Evolutionary conservation across 2,888 invertebrate species (phyloP).

Genomic region (Orgyia antiqua): DNA sequence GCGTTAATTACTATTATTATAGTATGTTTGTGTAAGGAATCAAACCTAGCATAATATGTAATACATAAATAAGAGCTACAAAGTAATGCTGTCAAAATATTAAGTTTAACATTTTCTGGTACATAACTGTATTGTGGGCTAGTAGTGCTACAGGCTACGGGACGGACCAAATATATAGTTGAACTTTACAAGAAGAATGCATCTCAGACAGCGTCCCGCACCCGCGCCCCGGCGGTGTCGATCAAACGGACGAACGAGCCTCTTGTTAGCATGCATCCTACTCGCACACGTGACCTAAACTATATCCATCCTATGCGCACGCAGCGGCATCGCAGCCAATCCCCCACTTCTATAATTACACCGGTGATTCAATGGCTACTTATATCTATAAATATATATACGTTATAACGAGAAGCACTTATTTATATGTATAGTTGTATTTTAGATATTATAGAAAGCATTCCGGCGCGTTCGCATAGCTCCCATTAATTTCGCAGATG

Average conservation of each 20-base stretch:
- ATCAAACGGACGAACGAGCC: conserved; percentile 77
- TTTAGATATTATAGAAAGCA: conserved; percentile 59
- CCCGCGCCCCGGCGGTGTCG: conserved; percentile 73
- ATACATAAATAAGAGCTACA: no score
- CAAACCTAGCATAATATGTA: no score
- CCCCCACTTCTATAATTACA: conserved; percentile 79
- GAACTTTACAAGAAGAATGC: conserved; percentile 76
- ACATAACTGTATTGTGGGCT: conserved; percentile 53
- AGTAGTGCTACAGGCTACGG: conserved; percentile 35
- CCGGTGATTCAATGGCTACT: conserved; percentile 78
- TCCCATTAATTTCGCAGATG: conserved; percentile 54
- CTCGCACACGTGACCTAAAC: conserved; percentile 40
- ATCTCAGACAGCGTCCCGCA: conserved; percentile 70
- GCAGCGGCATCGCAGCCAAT: conserved; percentile 73
- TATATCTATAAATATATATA: conserved; percentile 68
- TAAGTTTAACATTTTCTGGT: neutral
- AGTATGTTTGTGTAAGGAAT: no score
- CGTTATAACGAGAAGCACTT: conserved; percentile 68
- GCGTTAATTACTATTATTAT: no score
- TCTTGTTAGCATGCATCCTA: conserved; percentile 70
- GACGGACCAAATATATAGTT: conserved; percentile 72
- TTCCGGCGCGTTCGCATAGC: conserved; percentile 45
- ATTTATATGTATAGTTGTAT: conserved; percentile 64
- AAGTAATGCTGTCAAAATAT: no score
- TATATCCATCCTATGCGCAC: conserved; percentile 50